Base-by-base conservation (phyloP, 1,140 invertebrate genomes). In the Pogonognathellus flavescens region DNA sequence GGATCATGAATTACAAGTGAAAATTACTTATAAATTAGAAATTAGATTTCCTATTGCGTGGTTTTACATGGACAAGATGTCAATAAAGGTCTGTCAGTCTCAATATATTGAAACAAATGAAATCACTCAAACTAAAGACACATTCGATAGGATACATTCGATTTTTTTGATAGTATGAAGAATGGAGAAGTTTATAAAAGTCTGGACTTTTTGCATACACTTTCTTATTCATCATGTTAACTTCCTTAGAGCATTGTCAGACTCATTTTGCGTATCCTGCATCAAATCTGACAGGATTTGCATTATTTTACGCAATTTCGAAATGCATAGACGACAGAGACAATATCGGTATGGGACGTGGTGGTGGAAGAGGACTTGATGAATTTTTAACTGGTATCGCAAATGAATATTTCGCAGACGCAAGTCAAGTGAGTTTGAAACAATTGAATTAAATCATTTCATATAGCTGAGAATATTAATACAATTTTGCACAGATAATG, bases 341-440 rank as follows among this genome's bases (percentile, higher is more conserved):
- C 8, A 72, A 86, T 41, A 41, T 41, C 20, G 41, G n/a, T 3
- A 50, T 86, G 70, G 62, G 66, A 31, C 66, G 80, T 13, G 66
- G 4, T 25, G 82, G 76, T 52, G 84, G 81, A 9, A 62, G 62
- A 52, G 88, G 86, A 2, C 53, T 88, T 0, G 85, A 84, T 60
- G 82, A 59, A 1, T 88, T 88, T 60, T 16, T 88, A 14, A 87
- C 86, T 20, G 57, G 18, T 55, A 80, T 87, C 0, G 85, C 85
- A 18, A 84, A 87, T 10, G 84, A 88, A 18, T 88, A 88, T 62
- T 88, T 85, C 52, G 50, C 55, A 7, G 85, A 85, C 8, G 55
- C 83, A 1, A 62, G 72, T 70, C 86, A 88, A 49, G 87, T 86
- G 66, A 53, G 18, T 83, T 16, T 20, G 2, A 41, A 41, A 41